phyloP scores from a whole-genome alignment of 1,140 invertebrate species.

The Polyergus mexicanus region DNA sequence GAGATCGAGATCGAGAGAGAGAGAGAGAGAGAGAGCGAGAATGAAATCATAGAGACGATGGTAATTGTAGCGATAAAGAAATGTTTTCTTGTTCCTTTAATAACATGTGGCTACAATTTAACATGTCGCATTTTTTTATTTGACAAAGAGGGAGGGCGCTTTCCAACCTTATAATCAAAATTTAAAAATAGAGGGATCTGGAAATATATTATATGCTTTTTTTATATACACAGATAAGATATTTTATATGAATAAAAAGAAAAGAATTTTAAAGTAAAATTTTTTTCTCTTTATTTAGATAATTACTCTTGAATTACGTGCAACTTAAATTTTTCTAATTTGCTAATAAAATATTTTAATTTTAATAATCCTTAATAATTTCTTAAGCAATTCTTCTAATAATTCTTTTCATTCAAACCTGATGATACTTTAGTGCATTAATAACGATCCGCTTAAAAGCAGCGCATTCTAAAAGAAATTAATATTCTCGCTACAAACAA shows the following conservation, averaged over 20 bases:
- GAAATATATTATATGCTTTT: background rate
- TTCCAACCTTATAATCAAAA: background rate
- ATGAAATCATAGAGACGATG: background rate
- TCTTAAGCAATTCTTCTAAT: too few species aligned
- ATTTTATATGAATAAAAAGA: background rate
- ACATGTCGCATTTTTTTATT: background rate
- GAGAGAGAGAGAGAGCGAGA: too few species aligned
- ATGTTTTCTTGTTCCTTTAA: background rate
- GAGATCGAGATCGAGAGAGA: background rate
- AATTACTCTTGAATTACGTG: background rate
- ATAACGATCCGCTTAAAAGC: constrained; percentile 6
- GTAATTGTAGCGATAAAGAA: background rate
- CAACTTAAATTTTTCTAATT: background rate
- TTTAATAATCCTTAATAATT: background rate
- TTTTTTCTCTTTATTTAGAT: background rate
- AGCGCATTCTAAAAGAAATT: constrained; percentile 4
- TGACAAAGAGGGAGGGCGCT: too few species aligned
- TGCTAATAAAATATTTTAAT: background rate
- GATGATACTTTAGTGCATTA: background rate
- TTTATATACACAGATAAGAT: background rate
- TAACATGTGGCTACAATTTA: background rate
- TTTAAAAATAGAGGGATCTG: too few species aligned
- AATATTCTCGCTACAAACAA: constrained; percentile 18
- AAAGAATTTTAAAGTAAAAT: background rate
- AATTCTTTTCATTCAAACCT: background rate